phyloP scores from a whole-genome alignment of 2,797 vertebrate genomes.

The Austrolebias charrua region DNA sequence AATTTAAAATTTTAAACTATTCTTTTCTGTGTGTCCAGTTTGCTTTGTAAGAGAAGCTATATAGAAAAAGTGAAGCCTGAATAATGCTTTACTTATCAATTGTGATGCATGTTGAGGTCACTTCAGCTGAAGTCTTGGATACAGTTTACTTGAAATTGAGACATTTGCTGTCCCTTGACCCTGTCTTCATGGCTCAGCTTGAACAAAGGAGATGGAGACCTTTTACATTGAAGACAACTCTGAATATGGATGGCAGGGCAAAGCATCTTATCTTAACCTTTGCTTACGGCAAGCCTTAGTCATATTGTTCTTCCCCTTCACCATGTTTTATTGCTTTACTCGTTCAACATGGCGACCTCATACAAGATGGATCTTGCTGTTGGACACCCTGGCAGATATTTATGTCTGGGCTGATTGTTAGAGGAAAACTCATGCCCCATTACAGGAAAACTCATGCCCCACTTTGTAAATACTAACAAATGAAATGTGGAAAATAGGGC shows the following conservation, averaged over 20 bases:
- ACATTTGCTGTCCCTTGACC: slow-evolving; percentile 16
- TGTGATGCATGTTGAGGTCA: slow-evolving; percentile 2
- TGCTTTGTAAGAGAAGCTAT: background rate
- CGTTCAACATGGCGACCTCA: slow-evolving; percentile 43
- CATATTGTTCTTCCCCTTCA: slow-evolving; percentile 42
- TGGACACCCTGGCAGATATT: slow-evolving; percentile 22
- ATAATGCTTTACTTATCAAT: too few species aligned
- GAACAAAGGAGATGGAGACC: slow-evolving; percentile 34
- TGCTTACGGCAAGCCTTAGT: slow-evolving; percentile 38
- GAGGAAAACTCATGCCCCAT: background rate
- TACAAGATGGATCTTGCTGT: slow-evolving; percentile 18
- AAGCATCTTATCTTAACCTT: slow-evolving; percentile 31
- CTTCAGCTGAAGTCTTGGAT: background rate
- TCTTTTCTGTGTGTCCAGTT: too few species aligned
- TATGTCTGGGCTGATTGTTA: slow-evolving; percentile 3
- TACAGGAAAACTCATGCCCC: background rate
- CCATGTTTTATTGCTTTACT: slow-evolving; percentile 36
- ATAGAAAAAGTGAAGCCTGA: background rate
- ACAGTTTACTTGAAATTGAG: slow-evolving; percentile 4
- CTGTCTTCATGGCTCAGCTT: slow-evolving; percentile 15
- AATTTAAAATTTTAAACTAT: too few species aligned
- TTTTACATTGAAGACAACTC: slow-evolving; percentile 37
- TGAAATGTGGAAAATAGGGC: too few species aligned
- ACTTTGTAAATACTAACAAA: background rate
- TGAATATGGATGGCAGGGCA: slow-evolving; percentile 43